Evolutionary conservation across 2,888 invertebrate species (phyloP).

Genomic region (Galerucella calmariensis): DNA sequence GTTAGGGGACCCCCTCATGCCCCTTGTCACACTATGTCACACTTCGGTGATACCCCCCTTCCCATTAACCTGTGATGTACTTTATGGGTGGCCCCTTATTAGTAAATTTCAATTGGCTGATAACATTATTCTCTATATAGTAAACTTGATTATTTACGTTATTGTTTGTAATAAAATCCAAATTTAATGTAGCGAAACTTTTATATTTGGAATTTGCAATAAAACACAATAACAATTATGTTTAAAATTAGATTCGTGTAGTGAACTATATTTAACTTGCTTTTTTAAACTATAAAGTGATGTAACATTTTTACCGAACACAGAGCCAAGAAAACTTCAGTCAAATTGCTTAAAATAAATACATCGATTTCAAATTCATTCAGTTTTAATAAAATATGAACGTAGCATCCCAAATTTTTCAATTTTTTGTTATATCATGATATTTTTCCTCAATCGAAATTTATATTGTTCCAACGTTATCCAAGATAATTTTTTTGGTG

Average conservation of each 20-base stretch:
- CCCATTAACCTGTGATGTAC: too few species aligned
- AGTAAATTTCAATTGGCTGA: not conserved
- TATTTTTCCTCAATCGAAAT: too few species aligned
- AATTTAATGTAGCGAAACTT: not conserved
- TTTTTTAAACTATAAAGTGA: not conserved
- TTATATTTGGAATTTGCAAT: not conserved
- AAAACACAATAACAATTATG: not conserved
- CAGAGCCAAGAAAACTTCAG: not conserved
- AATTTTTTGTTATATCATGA: too few species aligned
- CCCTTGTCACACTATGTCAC: too few species aligned
- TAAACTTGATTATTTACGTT: not conserved
- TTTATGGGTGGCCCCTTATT: too few species aligned
- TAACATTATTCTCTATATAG: not conserved
- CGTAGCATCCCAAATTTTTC: too few species aligned
- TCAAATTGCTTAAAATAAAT: not conserved
- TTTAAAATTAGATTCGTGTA: not conserved
- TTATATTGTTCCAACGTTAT: too few species aligned
- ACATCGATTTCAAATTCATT: not conserved
- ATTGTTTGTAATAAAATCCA: not conserved
- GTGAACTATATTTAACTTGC: not conserved
- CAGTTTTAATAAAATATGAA: not conserved
- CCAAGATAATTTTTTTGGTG: too few species aligned
- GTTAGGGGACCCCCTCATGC: too few species aligned
- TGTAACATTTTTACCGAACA: not conserved
- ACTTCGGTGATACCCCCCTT: too few species aligned